Evolutionary conservation across 2,797 vertebrate genomes (phyloP).

Genomic region (Syngnathus rostellatus): DNA sequence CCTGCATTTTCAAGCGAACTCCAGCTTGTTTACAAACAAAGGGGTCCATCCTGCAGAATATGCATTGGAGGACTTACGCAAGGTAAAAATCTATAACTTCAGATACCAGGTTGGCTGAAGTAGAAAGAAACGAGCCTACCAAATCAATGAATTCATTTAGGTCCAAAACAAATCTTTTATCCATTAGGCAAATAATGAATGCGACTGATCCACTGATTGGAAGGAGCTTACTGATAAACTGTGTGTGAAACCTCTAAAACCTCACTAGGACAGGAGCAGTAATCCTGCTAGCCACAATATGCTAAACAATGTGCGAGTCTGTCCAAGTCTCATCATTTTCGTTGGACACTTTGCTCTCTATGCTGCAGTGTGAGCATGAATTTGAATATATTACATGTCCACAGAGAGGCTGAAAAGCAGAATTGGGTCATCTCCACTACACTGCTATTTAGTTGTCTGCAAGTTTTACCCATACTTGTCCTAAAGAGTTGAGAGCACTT

Average conservation of each 20-base stretch:
- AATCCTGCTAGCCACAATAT: constrained; percentile 33
- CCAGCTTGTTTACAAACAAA: no score
- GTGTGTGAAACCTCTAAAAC: constrained; percentile 21
- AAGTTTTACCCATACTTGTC: constrained; percentile 44
- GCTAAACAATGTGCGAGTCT: constrained; percentile 48
- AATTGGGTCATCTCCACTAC: constrained; percentile 33
- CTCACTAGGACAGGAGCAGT: constrained; percentile 37
- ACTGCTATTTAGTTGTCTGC: constrained; percentile 34
- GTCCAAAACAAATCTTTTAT: background rate
- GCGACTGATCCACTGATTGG: background rate
- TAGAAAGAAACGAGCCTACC: background rate
- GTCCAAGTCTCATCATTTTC: constrained; percentile 37
- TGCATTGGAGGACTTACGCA: background rate
- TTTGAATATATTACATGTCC: constrained; percentile 54
- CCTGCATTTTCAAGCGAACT: no score
- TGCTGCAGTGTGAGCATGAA: constrained; percentile 47
- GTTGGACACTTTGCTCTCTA: constrained; percentile 44
- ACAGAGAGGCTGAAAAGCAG: constrained; percentile 35
- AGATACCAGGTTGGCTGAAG: background rate
- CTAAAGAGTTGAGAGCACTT: constrained; percentile 16
- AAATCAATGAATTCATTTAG: background rate
- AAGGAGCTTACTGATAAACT: constrained; percentile 16
- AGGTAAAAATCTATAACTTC: background rate
- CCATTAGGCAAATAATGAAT: background rate
- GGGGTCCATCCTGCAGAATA: background rate